These are phyloP conservation scores for Lycodopsis pacificus DNA, from an alignment of 2,797 vertebrate species.

Conservation along the genomic window DNA sequence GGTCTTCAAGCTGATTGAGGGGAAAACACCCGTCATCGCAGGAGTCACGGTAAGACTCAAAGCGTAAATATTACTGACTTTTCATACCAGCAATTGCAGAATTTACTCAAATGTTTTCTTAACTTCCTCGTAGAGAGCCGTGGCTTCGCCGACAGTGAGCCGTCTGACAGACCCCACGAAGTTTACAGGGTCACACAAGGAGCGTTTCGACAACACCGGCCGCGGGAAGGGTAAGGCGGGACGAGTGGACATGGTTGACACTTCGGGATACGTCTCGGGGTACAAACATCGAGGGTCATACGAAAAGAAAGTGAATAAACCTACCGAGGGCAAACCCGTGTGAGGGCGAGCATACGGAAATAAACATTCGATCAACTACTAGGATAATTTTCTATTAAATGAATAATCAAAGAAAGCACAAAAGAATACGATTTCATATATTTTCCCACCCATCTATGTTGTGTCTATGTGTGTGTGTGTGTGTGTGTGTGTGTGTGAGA, in stretches of 20 bases:
- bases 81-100: not conserved
- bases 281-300: constrained; percentile 96
- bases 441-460: constrained; percentile 71
- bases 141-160: constrained; percentile 86
- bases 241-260: constrained; percentile 92
- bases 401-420: constrained; percentile 80
- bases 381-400: constrained; percentile 77
- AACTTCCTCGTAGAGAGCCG: constrained; percentile 65
- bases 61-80: not conserved
- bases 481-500: constrained; percentile 28
- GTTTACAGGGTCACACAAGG: constrained; percentile 98
- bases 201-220: constrained; percentile 93
- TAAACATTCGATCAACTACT: constrained; percentile 69
- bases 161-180: constrained; percentile 94
- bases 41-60: constrained; percentile 84
- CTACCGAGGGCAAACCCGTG: constrained; percentile 75
- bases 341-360: constrained; percentile 68
- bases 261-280: constrained; percentile 93
- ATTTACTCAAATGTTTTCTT: constrained; percentile 5
- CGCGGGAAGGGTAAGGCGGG: constrained; percentile 95
- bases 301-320: constrained; percentile 91
- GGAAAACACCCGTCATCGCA: constrained; percentile 90
- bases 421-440: constrained; percentile 77
- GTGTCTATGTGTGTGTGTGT: constrained; percentile 56
- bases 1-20: constrained; percentile 92